Conservation (phyloP, 2,797 vertebrate genomes). For the Scleropages formosus region DNA sequence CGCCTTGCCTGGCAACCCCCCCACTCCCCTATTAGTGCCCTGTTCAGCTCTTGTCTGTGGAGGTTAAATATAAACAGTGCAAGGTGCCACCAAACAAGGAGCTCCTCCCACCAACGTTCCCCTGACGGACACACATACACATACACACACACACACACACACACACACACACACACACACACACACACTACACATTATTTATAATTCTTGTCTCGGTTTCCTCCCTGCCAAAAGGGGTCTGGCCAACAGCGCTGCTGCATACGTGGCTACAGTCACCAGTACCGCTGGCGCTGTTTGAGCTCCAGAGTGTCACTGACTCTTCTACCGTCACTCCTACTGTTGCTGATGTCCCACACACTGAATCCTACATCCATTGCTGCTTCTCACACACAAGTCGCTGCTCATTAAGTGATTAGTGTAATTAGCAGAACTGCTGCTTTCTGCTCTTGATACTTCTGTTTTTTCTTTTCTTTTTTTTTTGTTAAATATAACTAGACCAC, state of each 20-base stretch:
- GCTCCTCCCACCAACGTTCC: neutral
- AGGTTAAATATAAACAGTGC: constrained; percentile 20
- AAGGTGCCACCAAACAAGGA: constrained; percentile 20
- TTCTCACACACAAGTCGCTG: too few relatives aligned
- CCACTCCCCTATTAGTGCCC: neutral
- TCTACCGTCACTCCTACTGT: neutral
- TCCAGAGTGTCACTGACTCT: neutral
- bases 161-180: neutral
- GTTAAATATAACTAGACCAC: neutral
- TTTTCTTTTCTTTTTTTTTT: neutral
- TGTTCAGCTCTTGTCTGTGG: neutral
- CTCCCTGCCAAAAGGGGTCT: neutral
- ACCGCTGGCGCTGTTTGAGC: too few relatives aligned
- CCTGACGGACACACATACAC: too few relatives aligned
- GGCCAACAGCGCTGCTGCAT: neutral
- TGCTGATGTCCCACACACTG: too few relatives aligned
- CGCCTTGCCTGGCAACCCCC: neutral
- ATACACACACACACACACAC: neutral
- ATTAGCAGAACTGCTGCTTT: neutral
- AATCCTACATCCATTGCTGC: too few relatives aligned
- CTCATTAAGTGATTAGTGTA: neutral
- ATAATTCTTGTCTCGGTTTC: neutral
- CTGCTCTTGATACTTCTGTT: neutral
- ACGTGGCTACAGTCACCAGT: neutral
- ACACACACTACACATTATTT: neutral